These are phyloP conservation scores for Hypotaenidia okinawae DNA, from an alignment of 2,797 vertebrate species.

Conservation along the genomic window DNA sequence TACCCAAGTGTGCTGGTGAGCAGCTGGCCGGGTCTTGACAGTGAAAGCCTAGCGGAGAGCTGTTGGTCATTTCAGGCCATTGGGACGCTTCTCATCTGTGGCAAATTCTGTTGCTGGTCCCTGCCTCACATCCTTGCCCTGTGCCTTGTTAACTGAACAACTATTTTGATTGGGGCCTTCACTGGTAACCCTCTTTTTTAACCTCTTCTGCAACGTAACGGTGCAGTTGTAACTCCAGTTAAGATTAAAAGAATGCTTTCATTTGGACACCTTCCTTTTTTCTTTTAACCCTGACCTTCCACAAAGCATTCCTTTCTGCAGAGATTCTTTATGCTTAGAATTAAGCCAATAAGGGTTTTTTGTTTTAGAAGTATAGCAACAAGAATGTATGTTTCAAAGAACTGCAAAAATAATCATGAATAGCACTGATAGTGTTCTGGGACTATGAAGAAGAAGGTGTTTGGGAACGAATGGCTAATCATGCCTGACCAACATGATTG, in stretches of 20 bases:
- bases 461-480: not conserved
- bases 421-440: not conserved
- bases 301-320: not conserved
- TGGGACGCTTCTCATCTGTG: not conserved
- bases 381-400: not conserved
- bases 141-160: not conserved
- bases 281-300: not conserved
- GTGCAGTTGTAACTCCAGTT: conserved; percentile 1
- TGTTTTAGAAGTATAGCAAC: not conserved
- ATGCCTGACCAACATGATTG: not conserved
- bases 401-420: not conserved
- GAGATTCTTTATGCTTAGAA: not conserved
- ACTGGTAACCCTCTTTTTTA: not conserved
- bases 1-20: not conserved
- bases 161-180: not conserved
- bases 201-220: not conserved
- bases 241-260: not conserved
- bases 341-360: not conserved
- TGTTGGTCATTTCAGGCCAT: not conserved
- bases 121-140: not conserved
- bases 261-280: not conserved
- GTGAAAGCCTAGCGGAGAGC: not conserved
- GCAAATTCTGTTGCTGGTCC: not conserved
- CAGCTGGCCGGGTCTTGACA: not conserved
- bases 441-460: not conserved